Percentiles rank a stretch among this genome's conserved stretches.
phyloP scores from a whole-genome alignment of 1,140 invertebrate species.

The Octopus sinensis region DNA sequence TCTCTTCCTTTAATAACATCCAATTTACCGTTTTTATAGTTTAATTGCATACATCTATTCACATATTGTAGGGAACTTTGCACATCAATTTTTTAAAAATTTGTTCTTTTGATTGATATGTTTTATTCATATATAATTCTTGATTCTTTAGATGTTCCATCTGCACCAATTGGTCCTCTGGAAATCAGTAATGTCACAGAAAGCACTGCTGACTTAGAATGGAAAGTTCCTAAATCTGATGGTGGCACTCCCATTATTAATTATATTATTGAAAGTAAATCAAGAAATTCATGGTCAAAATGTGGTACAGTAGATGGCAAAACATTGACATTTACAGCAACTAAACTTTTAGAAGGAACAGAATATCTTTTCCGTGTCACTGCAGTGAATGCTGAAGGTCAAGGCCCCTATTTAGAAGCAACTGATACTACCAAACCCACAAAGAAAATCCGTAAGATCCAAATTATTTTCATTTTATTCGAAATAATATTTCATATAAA shows the following conservation, averaged over 20 bases:
- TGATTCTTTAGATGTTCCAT: conserved; percentile 45
- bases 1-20: too few species aligned
- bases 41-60: too few species aligned
- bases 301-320: conserved; percentile 68
- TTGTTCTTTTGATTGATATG: too few species aligned
- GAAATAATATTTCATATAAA: neutral
- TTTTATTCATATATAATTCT: neutral
- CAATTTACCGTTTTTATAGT: too few species aligned
- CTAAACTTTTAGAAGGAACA: conserved; percentile 65
- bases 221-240: conserved; percentile 90
- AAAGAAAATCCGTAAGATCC: conserved; percentile 63
- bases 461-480: neutral
- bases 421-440: conserved; percentile 61
- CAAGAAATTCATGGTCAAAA: conserved; percentile 76
- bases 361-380: conserved; percentile 95
- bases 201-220: conserved; percentile 88
- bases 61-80: too few species aligned
- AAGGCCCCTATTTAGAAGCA: conserved; percentile 77
- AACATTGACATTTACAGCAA: conserved; percentile 52
- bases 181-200: conserved; percentile 86
- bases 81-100: too few species aligned
- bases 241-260: conserved; percentile 90
- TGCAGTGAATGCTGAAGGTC: conserved; percentile 94
- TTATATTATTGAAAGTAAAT: conserved; percentile 95
- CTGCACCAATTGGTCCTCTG: conserved; percentile 53